phyloP scores from a whole-genome alignment of 2,113 vertebrate genomes.

The Coptodon bakossiorum region DNA sequence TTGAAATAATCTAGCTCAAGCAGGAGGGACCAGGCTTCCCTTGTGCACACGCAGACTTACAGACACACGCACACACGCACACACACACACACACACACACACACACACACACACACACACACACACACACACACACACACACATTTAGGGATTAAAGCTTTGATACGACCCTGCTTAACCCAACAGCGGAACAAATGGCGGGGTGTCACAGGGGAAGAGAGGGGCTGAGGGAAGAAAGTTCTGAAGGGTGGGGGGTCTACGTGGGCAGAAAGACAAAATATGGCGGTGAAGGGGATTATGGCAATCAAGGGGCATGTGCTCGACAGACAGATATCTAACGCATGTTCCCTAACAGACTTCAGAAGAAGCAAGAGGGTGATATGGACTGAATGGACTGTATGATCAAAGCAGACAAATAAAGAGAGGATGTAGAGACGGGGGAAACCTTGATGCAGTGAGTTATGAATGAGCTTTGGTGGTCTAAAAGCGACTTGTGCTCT shows the following conservation, averaged over 20 bases:
- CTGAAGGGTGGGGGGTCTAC: neutral
- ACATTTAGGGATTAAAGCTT: slow-evolving; percentile 49
- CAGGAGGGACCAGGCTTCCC: slow-evolving; percentile 47
- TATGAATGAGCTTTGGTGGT: slow-evolving; percentile 12
- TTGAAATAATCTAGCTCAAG: slow-evolving; percentile 67
- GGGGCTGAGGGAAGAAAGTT: slow-evolving; percentile 1
- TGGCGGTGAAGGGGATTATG: neutral
- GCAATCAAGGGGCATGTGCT: slow-evolving; percentile 2
- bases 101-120: neutral
- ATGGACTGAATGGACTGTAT: slow-evolving; percentile 1
- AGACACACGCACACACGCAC: neutral
- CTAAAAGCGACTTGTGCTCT: slow-evolving; percentile 25
- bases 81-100: neutral
- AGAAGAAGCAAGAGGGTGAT: neutral
- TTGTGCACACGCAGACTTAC: neutral
- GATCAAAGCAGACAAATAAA: slow-evolving; percentile 43
- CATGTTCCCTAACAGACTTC: neutral
- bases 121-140: neutral
- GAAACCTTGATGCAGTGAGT: slow-evolving; percentile 7
- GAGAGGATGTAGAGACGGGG: neutral
- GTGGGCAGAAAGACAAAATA: slow-evolving; percentile 24
- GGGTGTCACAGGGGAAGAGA: slow-evolving; percentile 9
- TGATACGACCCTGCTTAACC: slow-evolving; percentile 74
- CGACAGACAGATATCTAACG: neutral
- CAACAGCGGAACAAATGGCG: slow-evolving; percentile 2